Percentiles rank a stretch among this genome's conserved stretches.
Conservation (phyloP, 2,888 invertebrate genomes). For the Cryptophagus acutangulus region DNA sequence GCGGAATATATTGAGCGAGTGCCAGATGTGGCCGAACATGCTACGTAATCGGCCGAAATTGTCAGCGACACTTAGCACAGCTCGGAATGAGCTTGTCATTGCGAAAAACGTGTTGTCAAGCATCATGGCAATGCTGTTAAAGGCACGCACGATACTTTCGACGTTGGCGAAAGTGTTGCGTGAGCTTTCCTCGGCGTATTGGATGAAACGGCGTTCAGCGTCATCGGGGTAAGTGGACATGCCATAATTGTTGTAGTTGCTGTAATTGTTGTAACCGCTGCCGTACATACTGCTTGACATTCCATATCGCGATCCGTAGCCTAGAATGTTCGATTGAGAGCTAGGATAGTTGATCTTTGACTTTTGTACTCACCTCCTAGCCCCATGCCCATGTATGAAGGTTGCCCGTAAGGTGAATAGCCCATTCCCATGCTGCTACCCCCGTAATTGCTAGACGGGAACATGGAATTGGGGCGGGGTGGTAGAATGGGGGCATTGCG, state of each 20-base stretch:
- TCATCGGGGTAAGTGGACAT: conserved; percentile 46
- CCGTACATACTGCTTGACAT: conserved; percentile 35
- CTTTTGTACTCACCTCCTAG: conserved; percentile 37
- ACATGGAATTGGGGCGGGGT: conserved; percentile 39
- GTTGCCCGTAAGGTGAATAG: conserved; percentile 30
- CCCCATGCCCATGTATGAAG: conserved; percentile 22
- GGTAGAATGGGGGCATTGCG: conserved; percentile 42
- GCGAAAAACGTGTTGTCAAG: conserved; percentile 95
- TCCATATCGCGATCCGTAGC: conserved; percentile 36
- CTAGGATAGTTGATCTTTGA: conserved; percentile 37
- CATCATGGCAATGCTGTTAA: conserved; percentile 94
- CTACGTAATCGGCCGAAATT: conserved; percentile 82
- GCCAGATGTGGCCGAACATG: conserved; percentile 81
- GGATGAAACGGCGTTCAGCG: conserved; percentile 71
- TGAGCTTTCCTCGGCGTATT: conserved; percentile 86
- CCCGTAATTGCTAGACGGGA: conserved; percentile 26
- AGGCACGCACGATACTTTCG: conserved; percentile 77
- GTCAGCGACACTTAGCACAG: conserved; percentile 92
- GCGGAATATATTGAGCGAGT: conserved; percentile 78
- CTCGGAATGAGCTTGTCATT: conserved; percentile 85
- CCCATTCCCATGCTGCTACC: too few species aligned
- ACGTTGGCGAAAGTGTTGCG: conserved; percentile 92
- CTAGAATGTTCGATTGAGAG: too few species aligned
- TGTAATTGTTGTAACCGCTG: conserved; percentile 43
- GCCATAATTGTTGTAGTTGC: conserved; percentile 40